phyloP scores from a whole-genome alignment of 2,797 vertebrate genomes.

The Triplophysa yarkandensis region DNA sequence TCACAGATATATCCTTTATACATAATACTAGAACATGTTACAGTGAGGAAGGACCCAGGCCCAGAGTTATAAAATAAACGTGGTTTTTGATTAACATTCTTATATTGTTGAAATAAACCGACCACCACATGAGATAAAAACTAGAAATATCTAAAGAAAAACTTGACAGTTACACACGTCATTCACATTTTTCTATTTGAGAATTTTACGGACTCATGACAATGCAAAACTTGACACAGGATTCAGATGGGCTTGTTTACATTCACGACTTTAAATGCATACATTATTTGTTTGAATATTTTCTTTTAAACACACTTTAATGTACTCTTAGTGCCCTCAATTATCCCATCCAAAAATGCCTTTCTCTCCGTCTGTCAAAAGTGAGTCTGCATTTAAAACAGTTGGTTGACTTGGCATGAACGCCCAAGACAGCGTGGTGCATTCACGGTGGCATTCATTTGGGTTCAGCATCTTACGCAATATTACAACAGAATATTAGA shows the following conservation, averaged over 20 bases:
- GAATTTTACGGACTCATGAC: background rate
- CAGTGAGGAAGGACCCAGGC: background rate
- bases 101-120: background rate
- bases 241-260: background rate
- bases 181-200: background rate
- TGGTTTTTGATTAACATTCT: background rate
- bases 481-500: background rate
- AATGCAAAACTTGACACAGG: background rate
- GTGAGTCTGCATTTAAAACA: background rate
- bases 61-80: background rate
- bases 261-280: background rate
- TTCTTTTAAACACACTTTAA: too few species aligned
- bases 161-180: background rate
- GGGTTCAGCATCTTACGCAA: background rate
- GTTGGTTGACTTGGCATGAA: background rate
- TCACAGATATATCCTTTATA: constrained; percentile 14
- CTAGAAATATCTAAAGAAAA: background rate
- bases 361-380: too few species aligned
- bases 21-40: constrained; percentile 1
- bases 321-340: too few species aligned
- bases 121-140: background rate
- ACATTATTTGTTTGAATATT: too few species aligned
- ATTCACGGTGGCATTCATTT: background rate
- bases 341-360: too few species aligned
- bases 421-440: background rate